A percentile compares a stretch with the other conserved stretches of the same genome.
Conservation (phyloP, 2,888 invertebrate genomes). For the Apotomis betuletana region DNA sequence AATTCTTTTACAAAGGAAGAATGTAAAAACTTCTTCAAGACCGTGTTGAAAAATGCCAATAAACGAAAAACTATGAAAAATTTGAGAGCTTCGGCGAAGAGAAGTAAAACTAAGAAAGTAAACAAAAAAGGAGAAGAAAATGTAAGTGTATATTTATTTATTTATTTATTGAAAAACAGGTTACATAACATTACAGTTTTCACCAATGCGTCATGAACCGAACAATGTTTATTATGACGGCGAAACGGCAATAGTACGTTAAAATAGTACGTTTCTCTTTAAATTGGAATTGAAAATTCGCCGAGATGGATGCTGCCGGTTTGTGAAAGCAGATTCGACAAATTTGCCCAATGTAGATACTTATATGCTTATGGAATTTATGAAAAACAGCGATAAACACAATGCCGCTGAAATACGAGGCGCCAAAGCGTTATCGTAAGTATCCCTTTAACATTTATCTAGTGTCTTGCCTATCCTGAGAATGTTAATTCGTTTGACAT, state of each 20-base stretch:
- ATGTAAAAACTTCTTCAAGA: slow-evolving; percentile 1
- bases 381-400: slow-evolving; percentile 4
- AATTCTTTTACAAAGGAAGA: background rate
- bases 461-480: too few relatives aligned
- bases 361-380: background rate
- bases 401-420: slow-evolving; percentile 4
- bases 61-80: slow-evolving; percentile 19
- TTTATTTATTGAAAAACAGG: too few relatives aligned
- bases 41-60: slow-evolving; percentile 10
- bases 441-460: too few relatives aligned
- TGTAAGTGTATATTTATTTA: too few relatives aligned
- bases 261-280: too few relatives aligned
- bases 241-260: too few relatives aligned
- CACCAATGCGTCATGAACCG: too few relatives aligned
- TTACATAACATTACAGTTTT: too few relatives aligned
- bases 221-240: too few relatives aligned
- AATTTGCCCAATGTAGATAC: background rate
- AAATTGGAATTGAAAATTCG: too few relatives aligned
- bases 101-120: background rate
- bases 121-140: too few relatives aligned
- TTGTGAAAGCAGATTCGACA: background rate
- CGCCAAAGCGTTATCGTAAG: slow-evolving; percentile 8
- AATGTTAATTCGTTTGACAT: too few relatives aligned
- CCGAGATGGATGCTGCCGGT: background rate
- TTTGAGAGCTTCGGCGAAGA: slow-evolving; percentile 10